Evolutionary conservation across 2,113 vertebrate species (phyloP), one percentile per base, ranked within the genome.

Genomic region (Colaptes auratus): DNA sequence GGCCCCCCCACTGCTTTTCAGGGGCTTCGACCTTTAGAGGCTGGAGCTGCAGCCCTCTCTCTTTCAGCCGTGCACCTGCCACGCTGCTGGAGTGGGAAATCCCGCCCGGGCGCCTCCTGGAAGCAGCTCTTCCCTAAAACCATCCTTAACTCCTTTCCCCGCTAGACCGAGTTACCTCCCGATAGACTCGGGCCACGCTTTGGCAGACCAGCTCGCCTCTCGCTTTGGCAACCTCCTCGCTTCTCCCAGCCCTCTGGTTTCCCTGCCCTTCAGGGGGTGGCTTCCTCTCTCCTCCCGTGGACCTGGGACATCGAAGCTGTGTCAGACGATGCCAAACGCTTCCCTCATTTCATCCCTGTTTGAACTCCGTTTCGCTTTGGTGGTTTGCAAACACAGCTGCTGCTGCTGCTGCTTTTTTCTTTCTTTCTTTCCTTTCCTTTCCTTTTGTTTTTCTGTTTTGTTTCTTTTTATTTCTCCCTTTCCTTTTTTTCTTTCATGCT

Each of bases 201-300:
- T 88, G 91, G 94, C 95, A 83, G 95, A 93, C 59, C 82, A 76
- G 90, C 96, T 94, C 89, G 0, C 92, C 94, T 92, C 86, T 92
- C 89, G 92, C 95, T 95, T 94, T 95, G 96, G 91, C 94, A 95
- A 78, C 94, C 86, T 96, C 95, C 95, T 95, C 91, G 95, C 94
- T 96, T 95, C 95, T 96, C 94, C 95, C 87, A 95, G 69, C 96
- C 82, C 91, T 95, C 94, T 93, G 95, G 88, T 91, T 97, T 91
- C 88, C 93, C 71, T 96, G 88, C 88, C 88, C 84, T 92, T 46
- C 93, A 82, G 71, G 66, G 86, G 69, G 75, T 89, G 15, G 6
- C 82, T 90, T 90, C 82, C 92, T 80, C 88, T 89, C 87, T 95
- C 58, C 87, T 93, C 75, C 78, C 30, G 1, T 1, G 80, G 91